Conservation (phyloP, 2,797 vertebrate genomes). For the Falco biarmicus region DNA sequence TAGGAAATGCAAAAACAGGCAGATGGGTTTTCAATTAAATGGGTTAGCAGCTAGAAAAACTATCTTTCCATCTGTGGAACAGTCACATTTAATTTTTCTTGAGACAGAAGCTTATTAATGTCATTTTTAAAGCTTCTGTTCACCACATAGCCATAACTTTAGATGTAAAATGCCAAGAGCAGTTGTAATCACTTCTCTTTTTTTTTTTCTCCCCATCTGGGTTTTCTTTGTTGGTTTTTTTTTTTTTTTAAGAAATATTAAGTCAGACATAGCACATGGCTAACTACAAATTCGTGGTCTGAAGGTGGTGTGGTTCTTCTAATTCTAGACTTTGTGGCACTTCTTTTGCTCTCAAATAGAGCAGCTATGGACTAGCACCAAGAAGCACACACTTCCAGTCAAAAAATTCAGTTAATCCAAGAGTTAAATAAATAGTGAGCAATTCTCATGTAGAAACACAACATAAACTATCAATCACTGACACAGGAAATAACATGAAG, state of each 20-base stretch:
- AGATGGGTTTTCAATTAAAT: constrained; percentile 33
- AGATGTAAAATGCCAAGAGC: constrained; percentile 13
- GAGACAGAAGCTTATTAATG: constrained; percentile 5
- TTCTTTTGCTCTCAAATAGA: neutral
- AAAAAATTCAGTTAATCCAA: neutral
- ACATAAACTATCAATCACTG: constrained; percentile 27
- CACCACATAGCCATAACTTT: neutral
- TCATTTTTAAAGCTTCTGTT: neutral
- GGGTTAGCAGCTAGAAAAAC: constrained; percentile 13
- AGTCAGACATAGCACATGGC: neutral
- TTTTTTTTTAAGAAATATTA: neutral
- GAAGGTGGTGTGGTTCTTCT: neutral
- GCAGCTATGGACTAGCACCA: neutral
- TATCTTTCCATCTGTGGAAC: neutral
- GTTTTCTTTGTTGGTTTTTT: neutral
- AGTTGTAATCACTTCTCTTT: neutral
- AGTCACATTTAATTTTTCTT: neutral
- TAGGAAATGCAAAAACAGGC: neutral
- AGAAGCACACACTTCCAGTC: neutral
- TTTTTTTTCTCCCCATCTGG: neutral
- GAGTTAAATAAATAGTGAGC: neutral
- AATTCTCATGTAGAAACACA: constrained; percentile 25
- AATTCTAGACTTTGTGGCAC: neutral
- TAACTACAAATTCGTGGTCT: neutral
- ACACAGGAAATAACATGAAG: constrained; percentile 42